Evolutionary conservation across 2,797 vertebrate genomes (phyloP).

Genomic region (Falco columbarius): DNA sequence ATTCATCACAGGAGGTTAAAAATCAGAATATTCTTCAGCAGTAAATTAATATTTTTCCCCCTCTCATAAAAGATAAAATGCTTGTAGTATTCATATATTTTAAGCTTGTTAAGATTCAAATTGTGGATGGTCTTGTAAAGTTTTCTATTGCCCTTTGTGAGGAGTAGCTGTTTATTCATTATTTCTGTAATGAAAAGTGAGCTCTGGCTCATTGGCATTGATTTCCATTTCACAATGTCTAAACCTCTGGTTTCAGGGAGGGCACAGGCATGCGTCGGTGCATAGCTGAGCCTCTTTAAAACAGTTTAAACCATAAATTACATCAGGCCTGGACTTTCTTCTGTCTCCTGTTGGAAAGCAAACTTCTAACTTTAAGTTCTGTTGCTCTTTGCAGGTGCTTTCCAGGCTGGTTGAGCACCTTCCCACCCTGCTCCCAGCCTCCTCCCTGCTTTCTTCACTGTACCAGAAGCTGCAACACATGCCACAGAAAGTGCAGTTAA

Average conservation of each 20-base stretch:
- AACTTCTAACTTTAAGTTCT: background rate
- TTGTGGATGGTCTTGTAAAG: background rate
- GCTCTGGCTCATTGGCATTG: background rate
- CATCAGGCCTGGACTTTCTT: background rate
- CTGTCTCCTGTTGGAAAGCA: background rate
- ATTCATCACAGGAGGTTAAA: background rate
- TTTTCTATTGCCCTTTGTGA: slow-evolving; percentile 18
- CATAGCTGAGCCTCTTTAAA: background rate
- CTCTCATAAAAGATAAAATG: background rate
- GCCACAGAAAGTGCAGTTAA: background rate
- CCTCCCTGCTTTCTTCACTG: background rate
- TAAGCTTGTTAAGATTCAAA: slow-evolving; percentile 9
- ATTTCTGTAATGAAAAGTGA: slow-evolving; percentile 16
- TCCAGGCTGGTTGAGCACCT: background rate
- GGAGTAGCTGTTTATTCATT: slow-evolving; percentile 25
- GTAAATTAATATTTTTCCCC: slow-evolving; percentile 16
- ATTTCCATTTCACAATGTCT: background rate
- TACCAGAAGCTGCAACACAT: background rate
- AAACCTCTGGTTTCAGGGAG: background rate
- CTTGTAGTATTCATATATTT: background rate
- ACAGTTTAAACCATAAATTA: background rate
- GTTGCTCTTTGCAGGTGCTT: background rate
- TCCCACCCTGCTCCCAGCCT: background rate
- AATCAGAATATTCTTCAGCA: background rate
- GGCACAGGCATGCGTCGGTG: background rate